Conservation (phyloP, 2,888 invertebrate genomes). For the Dryobota labecula region DNA sequence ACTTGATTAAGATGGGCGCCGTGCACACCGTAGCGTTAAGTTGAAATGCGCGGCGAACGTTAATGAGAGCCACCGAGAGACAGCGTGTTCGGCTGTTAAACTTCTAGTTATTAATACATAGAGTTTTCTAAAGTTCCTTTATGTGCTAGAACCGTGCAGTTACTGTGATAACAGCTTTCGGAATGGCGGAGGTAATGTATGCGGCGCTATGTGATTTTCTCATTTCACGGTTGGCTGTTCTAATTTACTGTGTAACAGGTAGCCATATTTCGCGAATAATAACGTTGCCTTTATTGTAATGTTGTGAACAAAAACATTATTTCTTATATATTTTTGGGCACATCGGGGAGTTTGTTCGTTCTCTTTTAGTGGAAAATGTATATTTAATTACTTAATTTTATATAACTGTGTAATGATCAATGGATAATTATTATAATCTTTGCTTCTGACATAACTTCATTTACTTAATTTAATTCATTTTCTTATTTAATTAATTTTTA, state of each 20-base stretch:
- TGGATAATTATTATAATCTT: too few relatives aligned
- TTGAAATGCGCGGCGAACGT: conserved; percentile 54
- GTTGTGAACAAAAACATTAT: conserved; percentile 53
- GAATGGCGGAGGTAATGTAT: conserved; percentile 43
- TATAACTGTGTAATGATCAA: too few relatives aligned
- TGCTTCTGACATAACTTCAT: too few relatives aligned
- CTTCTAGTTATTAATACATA: conserved; percentile 53
- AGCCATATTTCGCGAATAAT: conserved; percentile 67
- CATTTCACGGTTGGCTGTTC: conserved; percentile 63
- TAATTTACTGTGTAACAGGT: conserved; percentile 66
- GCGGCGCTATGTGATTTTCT: conserved; percentile 61
- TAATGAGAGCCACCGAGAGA: conserved; percentile 48
- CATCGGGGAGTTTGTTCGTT: not conserved
- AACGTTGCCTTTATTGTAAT: conserved; percentile 62
- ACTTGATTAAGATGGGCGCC: conserved; percentile 74
- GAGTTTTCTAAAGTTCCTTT: conserved; percentile 49
- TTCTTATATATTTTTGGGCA: conserved; percentile 50
- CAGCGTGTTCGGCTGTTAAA: conserved; percentile 35
- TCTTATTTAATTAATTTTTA: too few relatives aligned
- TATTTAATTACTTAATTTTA: too few relatives aligned
- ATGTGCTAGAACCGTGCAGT: conserved; percentile 39
- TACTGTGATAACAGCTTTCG: conserved; percentile 42
- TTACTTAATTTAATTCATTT: too few relatives aligned
- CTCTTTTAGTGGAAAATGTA: not conserved
- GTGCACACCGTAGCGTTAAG: conserved; percentile 64